phyloP scores from a whole-genome alignment of 2,797 vertebrate species.

The Channallabes apus region DNA sequence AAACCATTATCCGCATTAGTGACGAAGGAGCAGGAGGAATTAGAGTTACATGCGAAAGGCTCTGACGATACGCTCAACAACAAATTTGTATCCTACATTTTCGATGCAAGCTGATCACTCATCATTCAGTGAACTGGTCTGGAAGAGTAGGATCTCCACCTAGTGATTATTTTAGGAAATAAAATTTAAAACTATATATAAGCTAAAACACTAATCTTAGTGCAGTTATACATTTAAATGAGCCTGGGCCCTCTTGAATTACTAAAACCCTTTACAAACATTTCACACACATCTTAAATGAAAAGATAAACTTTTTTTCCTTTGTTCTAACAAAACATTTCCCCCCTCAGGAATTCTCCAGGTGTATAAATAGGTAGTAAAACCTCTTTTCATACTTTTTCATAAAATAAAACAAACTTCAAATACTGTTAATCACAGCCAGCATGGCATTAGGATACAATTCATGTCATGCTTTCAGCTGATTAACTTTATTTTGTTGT shows the following conservation, averaged over 20 bases:
- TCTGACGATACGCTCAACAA: not conserved
- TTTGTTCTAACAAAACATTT: not conserved
- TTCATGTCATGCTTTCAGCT: no score
- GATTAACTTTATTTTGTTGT: no score
- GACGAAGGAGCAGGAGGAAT: conserved; percentile 64
- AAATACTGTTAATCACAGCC: not conserved
- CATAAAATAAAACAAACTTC: not conserved
- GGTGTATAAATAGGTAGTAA: not conserved
- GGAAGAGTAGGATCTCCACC: conserved; percentile 18
- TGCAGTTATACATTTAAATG: not conserved
- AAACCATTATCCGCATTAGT: conserved; percentile 77
- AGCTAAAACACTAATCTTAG: not conserved
- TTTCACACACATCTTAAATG: not conserved
- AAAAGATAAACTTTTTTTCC: not conserved
- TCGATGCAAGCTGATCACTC: not conserved
- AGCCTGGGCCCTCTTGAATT: not conserved
- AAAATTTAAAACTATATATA: not conserved
- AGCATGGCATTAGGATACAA: no score
- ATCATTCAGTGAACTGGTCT: not conserved
- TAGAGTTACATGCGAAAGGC: conserved; percentile 57
- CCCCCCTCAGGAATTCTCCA: not conserved
- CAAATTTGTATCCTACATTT: not conserved
- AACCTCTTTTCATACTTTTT: not conserved
- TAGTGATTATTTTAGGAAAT: conserved; percentile 21
- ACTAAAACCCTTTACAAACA: not conserved